Evolutionary conservation across 1,140 invertebrate genomes (phyloP), one percentile per base, ranked within the genome.

Genomic region (Leguminivora glycinivorella): DNA sequence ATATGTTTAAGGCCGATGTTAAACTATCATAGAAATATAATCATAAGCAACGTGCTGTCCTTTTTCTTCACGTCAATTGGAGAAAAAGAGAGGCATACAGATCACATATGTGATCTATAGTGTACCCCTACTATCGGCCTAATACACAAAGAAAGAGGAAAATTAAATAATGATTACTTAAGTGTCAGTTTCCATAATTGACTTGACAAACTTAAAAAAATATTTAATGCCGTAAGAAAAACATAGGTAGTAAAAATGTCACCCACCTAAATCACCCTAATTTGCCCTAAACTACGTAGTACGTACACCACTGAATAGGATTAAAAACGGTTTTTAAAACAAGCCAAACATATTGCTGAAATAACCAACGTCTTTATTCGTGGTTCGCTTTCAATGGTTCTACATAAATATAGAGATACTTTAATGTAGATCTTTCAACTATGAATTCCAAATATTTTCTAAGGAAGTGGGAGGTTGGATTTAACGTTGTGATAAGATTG

Each of bases 391-490:
- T 38, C 6, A 6, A 14, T 14, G 34, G 12, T 38, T 47, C 43
- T 19, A 47, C 43, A 17, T 47, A n/a, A 47, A 17, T 17, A n/a
- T 47, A 47, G 43, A 47, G n/a, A 47, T 38, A 34, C 0, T 47
- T 19, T 47, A n/a, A 17, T 17, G 9, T 47, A 17, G 4, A 47
- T 47, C 14, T 22, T 52, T 52, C 9, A 22, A 52, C n/a, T 63
- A 63, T 31, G 17, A 29, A 63, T 63, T 63, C 58, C 26, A 63
- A 63, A 63, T 34, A 63, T 63, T 60, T 29, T 29, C 24, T 14
- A 7, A 26, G n/a, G n/a, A 31, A n/a, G 4, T 34, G 7, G 26
- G 4, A n/a, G 7, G 29, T 31, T 58, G 56, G 22, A 58, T 26
- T 58, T 25, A 29, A 14, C 12, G n/a, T 26, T 25, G 24, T 58